Evolutionary conservation across 2,113 vertebrate genomes (phyloP), one percentile per base, ranked within the genome.

Genomic region (Hystrix cristata): DNA sequence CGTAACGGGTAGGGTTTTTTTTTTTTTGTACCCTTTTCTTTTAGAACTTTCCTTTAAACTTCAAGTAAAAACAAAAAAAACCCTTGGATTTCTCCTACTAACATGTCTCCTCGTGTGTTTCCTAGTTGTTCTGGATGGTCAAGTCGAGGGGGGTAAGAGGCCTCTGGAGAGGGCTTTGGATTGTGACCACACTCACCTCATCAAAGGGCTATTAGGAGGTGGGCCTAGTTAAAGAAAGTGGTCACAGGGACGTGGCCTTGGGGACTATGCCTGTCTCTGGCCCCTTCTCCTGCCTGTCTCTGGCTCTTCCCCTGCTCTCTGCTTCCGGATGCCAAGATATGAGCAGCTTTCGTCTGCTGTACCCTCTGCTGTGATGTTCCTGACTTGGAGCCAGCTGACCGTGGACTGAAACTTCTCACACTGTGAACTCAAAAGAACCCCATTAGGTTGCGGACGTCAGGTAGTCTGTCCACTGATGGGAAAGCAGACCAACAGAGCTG

Each of bases 41-140:
- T 95, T 79, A 69, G 76, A 38, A 48, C 38, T 27, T 55, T 59
- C 38, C 79, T 78, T 65, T 93, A 62, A 95, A 46, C 23, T 94
- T 87, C 34, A 78, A 74, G 27, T 23, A 34, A 87, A 46, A 5
- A 74, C 38, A 87, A 46, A 5, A 74, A 55, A 67, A 64, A 38
- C 38, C 38, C 7, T 69, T 84, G 59, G 38, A 53, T 76, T 84
- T 82, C 5, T 29, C 18, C 13, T 69, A 25, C 51, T 55, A 51
- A 9, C 6, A 2, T 19, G 7, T 57, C 15, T 84, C 43, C 62
- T 53, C 34, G 51, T 34, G 16, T 18, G 4, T 55, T 55, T 55
- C 3, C 76, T 79, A 18, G 29, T n/a, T 79, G 51, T 19, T 55
- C 76, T 79, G 53, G 76, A 9, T 55, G 34, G 15, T 55, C 31